Conservation (phyloP, 2,888 invertebrate species). For the Ceraclea dissimilis region DNA sequence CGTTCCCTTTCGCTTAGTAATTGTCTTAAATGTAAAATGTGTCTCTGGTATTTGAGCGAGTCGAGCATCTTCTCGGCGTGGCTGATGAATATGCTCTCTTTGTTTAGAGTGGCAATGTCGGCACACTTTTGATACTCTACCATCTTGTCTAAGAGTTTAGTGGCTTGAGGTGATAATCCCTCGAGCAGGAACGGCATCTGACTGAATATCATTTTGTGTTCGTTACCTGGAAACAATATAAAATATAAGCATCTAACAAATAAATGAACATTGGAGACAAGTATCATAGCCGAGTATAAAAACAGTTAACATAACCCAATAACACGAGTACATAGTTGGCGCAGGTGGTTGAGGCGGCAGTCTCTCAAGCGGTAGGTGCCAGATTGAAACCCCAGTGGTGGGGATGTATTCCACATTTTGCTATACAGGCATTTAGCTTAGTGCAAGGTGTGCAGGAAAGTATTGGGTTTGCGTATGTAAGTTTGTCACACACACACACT, state of each 20-base stretch:
- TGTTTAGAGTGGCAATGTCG: conserved; percentile 33
- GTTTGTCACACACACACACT: too few relatives aligned
- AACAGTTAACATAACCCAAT: too few relatives aligned
- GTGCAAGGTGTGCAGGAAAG: too few relatives aligned
- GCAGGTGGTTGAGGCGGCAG: too few relatives aligned
- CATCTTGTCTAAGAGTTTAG: conserved; percentile 32
- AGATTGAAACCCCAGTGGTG: too few relatives aligned
- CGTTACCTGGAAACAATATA: conserved; percentile 14
- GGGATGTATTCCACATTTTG: too few relatives aligned
- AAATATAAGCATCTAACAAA: neutral
- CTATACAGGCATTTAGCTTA: too few relatives aligned
- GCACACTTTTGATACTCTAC: conserved; percentile 30
- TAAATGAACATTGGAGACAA: too few relatives aligned
- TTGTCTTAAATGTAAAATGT: conserved; percentile 37
- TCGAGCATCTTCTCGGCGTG: conserved; percentile 32
- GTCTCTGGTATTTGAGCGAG: conserved; percentile 37
- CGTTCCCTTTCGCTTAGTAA: conserved; percentile 35
- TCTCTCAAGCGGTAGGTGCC: too few relatives aligned
- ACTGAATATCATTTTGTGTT: conserved; percentile 27
- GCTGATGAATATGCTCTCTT: conserved; percentile 33
- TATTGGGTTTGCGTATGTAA: too few relatives aligned
- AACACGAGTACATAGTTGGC: too few relatives aligned
- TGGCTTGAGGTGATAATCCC: conserved; percentile 36
- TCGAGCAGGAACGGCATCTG: conserved; percentile 30
- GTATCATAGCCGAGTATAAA: too few relatives aligned